phyloP scores from a whole-genome alignment of 2,113 vertebrate species.

The Panthera leo region DNA sequence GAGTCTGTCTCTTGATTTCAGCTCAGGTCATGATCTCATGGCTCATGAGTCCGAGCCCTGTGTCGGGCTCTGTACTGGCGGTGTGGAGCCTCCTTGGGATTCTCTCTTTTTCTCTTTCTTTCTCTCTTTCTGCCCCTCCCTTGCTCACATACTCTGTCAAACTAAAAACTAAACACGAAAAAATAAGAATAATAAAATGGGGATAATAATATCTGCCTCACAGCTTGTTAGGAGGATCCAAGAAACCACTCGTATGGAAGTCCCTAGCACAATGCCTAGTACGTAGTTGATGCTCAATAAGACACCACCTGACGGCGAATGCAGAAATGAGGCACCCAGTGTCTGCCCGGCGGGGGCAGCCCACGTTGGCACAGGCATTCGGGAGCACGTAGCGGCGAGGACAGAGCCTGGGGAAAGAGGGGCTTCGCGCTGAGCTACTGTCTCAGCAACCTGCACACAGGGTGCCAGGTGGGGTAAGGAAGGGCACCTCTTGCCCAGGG shows the following conservation, averaged over 20 bases:
- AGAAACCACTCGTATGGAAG: background rate
- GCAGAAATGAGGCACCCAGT: background rate
- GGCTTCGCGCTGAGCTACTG: rapidly evolving
- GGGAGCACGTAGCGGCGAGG: background rate
- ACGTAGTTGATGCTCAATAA: background rate
- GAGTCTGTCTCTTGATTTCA: no score
- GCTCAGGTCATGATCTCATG: no score
- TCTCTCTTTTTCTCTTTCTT: no score
- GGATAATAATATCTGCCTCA: background rate
- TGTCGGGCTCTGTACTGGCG: no score
- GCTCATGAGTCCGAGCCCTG: no score
- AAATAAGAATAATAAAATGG: no score
- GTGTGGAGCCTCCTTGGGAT: no score
- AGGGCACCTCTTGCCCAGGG: background rate
- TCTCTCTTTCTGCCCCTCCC: no score
- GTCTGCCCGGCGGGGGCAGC: background rate
- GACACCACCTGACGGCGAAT: background rate
- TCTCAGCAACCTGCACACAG: background rate
- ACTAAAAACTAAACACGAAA: no score
- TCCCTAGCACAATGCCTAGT: background rate
- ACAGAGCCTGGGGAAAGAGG: background rate
- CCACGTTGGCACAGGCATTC: rapidly evolving
- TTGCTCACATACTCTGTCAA: no score
- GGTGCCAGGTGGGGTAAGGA: background rate
- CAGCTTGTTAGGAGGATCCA: background rate